Conservation (phyloP, 2,113 vertebrate genomes). For the Prolemur simus region DNA sequence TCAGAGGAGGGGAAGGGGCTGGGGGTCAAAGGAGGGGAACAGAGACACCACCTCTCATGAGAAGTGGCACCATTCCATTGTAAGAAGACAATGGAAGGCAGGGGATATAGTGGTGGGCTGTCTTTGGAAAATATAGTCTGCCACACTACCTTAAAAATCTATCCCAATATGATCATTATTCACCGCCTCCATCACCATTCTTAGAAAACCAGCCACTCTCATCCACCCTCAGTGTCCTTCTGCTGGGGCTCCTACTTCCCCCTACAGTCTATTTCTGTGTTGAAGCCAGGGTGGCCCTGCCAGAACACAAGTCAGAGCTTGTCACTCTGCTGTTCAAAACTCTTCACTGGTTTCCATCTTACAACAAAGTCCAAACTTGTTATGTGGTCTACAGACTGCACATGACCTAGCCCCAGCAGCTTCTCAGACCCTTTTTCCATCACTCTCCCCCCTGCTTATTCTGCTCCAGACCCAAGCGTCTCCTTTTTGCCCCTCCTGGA, state of each 20-base stretch:
- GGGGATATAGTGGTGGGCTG: accelerated
- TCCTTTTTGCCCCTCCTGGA: neutral
- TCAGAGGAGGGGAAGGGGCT: neutral
- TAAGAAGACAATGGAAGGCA: neutral
- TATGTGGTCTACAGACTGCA: neutral
- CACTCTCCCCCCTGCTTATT: neutral
- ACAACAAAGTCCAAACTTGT: neutral
- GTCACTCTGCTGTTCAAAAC: neutral
- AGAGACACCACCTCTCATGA: neutral
- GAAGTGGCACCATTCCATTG: neutral
- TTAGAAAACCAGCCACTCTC: neutral
- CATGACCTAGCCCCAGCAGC: neutral
- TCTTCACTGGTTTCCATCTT: neutral
- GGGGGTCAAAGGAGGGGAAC: neutral
- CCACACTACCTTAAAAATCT: neutral
- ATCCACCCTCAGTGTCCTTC: neutral
- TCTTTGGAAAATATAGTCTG: neutral
- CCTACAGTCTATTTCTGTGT: neutral
- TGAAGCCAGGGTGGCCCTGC: neutral
- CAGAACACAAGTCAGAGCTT: neutral
- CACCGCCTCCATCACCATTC: neutral
- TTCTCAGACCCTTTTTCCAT: neutral
- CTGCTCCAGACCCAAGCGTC: neutral
- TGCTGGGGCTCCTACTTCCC: neutral
- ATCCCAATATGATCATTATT: neutral